phyloP scores from a whole-genome alignment of 2,113 vertebrate species.

The Seriola rivoliana region DNA sequence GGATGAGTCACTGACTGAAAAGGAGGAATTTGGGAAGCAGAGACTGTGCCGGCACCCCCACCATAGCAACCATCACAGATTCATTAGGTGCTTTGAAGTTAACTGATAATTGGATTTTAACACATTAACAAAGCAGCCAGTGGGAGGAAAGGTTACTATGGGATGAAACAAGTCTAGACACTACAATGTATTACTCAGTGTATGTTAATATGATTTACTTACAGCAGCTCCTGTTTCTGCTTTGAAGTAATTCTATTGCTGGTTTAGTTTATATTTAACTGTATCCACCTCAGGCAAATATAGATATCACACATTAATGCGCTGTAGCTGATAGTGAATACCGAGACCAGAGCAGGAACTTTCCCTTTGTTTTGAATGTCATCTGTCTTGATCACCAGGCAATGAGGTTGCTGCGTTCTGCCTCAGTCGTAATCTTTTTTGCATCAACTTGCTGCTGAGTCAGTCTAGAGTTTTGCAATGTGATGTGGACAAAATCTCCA shows the following conservation, averaged over 20 bases:
- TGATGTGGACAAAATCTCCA: not conserved
- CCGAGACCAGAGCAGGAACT: not conserved
- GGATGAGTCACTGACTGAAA: conserved; percentile 52
- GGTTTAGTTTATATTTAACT: conserved; percentile 13
- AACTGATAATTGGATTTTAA: conserved; percentile 54
- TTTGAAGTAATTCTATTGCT: not conserved
- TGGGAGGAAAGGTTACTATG: conserved; percentile 27
- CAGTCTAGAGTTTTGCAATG: not conserved
- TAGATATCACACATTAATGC: conserved; percentile 2
- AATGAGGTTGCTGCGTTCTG: not conserved
- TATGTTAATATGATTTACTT: conserved; percentile 8
- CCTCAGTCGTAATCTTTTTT: not conserved
- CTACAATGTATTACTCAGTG: not conserved
- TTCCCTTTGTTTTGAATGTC: not conserved
- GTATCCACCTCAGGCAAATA: not conserved
- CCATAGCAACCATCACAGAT: conserved; percentile 25
- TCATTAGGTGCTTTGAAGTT: conserved; percentile 44
- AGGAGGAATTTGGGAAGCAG: conserved; percentile 27
- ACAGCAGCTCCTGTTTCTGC: not conserved
- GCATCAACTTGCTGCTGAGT: conserved; percentile 9
- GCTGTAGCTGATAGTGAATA: not conserved
- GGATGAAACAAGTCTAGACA: conserved; percentile 11
- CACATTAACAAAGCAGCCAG: conserved; percentile 35
- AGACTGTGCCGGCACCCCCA: conserved; percentile 7
- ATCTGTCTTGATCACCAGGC: not conserved